A percentile compares a stretch with the other conserved stretches of the same genome.
phyloP scores from a whole-genome alignment of 1,140 invertebrate species.

The Palaemon carinicauda region DNA sequence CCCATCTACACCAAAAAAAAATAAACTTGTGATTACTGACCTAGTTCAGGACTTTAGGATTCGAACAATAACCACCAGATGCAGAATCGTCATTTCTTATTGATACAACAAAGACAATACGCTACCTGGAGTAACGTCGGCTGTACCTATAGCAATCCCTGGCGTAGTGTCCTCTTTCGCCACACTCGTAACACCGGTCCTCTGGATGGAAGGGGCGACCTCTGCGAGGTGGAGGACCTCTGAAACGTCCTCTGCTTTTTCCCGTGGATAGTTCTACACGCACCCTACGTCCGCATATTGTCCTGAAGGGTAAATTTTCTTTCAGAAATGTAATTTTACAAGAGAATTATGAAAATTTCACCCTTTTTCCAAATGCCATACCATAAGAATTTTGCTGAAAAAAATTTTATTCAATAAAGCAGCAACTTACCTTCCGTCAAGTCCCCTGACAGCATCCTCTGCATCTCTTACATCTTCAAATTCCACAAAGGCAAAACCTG shows the following conservation, averaged over 20 bases:
- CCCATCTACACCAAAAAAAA: neutral
- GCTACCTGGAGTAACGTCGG: constrained; percentile 36
- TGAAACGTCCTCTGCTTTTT: constrained; percentile 45
- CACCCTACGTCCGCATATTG: constrained; percentile 57
- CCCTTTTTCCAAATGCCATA: neutral
- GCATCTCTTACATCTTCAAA: constrained; percentile 96
- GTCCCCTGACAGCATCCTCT: constrained; percentile 92
- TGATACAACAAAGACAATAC: neutral
- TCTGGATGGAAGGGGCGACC: constrained; percentile 69
- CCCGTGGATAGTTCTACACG: constrained; percentile 59
- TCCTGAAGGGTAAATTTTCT: constrained; percentile 23
- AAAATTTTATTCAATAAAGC: neutral
- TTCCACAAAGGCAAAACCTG: constrained; percentile 98
- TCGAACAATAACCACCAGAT: constrained; percentile 44
- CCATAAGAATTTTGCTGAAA: no score
- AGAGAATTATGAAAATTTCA: neutral
- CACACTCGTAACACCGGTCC: constrained; percentile 75
- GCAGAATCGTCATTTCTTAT: neutral
- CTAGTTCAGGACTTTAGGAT: constrained; percentile 38
- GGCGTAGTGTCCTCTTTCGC: constrained; percentile 73
- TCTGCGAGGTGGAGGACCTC: constrained; percentile 53
- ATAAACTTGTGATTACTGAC: constrained; percentile 43
- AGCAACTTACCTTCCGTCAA: constrained; percentile 89
- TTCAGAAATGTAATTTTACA: no score
- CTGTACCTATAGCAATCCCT: constrained; percentile 70